phyloP scores from a whole-genome alignment of 2,797 vertebrate species.

The Tragopan temminckii region DNA sequence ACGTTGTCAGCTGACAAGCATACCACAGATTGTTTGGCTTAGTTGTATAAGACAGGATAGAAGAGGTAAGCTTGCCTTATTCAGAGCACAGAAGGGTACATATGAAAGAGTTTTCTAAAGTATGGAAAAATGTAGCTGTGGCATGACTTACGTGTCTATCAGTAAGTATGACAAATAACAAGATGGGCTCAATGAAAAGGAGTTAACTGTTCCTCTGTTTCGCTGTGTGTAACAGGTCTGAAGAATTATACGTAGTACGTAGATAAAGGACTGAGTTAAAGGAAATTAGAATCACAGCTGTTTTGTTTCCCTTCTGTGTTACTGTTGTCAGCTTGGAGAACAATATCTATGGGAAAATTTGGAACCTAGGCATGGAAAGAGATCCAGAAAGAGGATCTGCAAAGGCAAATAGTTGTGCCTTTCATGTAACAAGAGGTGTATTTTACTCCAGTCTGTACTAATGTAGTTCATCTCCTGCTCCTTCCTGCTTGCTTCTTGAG shows the following conservation, averaged over 20 bases:
- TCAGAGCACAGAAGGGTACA: neutral
- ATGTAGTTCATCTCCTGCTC: neutral
- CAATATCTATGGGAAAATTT: neutral
- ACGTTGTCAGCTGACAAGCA: constrained; percentile 35
- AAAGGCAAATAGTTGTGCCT: neutral
- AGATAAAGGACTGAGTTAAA: neutral
- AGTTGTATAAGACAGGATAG: constrained; percentile 24
- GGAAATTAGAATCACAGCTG: neutral
- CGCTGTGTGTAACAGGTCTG: neutral
- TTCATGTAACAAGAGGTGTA: neutral
- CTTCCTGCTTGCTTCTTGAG: neutral
- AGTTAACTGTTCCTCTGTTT: neutral
- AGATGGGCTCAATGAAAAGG: neutral
- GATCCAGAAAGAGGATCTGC: neutral
- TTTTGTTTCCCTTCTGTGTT: neutral
- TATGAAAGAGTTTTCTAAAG: neutral
- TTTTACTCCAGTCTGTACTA: neutral
- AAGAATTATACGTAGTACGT: neutral
- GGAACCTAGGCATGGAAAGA: neutral
- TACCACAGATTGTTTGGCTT: constrained; percentile 52
- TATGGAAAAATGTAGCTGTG: neutral
- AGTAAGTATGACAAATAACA: neutral
- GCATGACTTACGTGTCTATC: neutral
- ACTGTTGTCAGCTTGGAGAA: neutral
- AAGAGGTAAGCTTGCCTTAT: constrained; percentile 26